Evolutionary conservation across 2,113 vertebrate species (phyloP).

Genomic region (Psilopsiagon aymara): DNA sequence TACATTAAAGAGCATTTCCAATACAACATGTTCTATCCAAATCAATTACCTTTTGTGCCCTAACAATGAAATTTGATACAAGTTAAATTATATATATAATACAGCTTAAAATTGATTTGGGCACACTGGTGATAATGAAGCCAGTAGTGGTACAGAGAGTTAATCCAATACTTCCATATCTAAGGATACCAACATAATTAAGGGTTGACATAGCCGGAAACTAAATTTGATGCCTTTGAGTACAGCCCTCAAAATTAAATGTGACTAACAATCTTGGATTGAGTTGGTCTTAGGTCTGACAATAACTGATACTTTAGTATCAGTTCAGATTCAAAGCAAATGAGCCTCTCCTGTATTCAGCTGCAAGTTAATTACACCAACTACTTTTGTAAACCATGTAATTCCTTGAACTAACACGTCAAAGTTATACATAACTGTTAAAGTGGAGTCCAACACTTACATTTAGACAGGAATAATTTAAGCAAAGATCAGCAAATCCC

Average conservation of each 20-base stretch:
- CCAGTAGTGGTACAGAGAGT: background rate
- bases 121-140: background rate
- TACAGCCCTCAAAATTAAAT: background rate
- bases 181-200: background rate
- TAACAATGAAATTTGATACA: background rate
- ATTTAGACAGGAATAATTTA: background rate
- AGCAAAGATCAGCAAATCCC: background rate
- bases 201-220: background rate
- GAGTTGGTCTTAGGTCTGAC: background rate
- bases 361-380: background rate
- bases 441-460: background rate
- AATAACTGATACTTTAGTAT: background rate
- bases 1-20: background rate
- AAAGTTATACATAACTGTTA: background rate
- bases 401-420: background rate
- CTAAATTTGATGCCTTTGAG: background rate
- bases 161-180: background rate
- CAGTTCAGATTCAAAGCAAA: background rate
- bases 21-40: background rate
- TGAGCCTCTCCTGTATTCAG: background rate
- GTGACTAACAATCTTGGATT: background rate
- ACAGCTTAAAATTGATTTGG: background rate
- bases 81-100: background rate
- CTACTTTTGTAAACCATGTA: background rate
- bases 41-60: background rate